Base-by-base conservation (phyloP, 2,888 invertebrate species). In the Xanthorhoe spadicearia region DNA sequence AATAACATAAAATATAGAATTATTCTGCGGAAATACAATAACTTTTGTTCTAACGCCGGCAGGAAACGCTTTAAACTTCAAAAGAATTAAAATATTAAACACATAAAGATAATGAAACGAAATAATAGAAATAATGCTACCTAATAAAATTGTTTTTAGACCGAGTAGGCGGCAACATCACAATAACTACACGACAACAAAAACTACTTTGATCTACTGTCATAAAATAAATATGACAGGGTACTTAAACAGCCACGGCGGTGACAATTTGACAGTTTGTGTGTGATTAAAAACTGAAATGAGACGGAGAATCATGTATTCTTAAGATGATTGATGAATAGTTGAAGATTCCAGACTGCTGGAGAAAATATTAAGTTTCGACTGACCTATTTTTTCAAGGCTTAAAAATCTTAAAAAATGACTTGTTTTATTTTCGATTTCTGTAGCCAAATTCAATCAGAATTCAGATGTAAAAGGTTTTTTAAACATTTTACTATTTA, bases 141-240 rank as follows among this genome's bases (percentile, higher is more conserved):
- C 15, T 67, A 67, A 60, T 67, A 64, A 67, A 67, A 67, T n/a
- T 53, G 56, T 60, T 49, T 55, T 46, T 64, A 60, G 35, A 49
- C 35, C 5, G 35, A 61, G 73, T 72, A 68, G 70, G 69, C 60
- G 72, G 52, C 60, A 52, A 65, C 51, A 61, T 63, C 50, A 70
- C 69, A 66, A 70, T 70, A 62, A 75, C 71, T 72, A 74, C 70
- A 69, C 69, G 56, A 63, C 65, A 71, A 67, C 64, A 73, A 73
- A 72, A 75, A 57, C 60, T 63, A 53, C 72, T 76, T 75, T 76
- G 76, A 76, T 76, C 74, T 74, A 66, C 72, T 69, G 71, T 71
- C 75, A 74, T 74, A 74, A 75, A 73, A 70, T 46, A 53, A 63
- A 71, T 66, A 73, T 74, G 72, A 76, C 76, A 74, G 73, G 71